These are phyloP conservation scores for Sinelater perroti DNA, from an alignment of 2,888 invertebrate genomes.

Conservation along the genomic window DNA sequence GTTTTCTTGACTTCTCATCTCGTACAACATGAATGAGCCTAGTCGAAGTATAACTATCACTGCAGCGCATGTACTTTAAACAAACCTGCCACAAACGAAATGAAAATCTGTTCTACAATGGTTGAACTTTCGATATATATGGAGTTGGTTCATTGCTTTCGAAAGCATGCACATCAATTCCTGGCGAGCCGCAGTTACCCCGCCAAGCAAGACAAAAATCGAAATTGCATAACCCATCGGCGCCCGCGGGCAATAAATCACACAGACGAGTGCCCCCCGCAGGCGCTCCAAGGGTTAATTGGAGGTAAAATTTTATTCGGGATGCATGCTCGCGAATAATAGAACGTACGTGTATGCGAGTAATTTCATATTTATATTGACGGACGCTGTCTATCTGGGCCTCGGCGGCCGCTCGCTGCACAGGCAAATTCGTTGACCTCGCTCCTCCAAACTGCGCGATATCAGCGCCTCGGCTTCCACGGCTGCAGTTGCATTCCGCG, in stretches of 20 bases:
- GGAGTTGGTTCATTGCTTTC: too few species aligned
- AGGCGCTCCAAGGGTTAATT: conserved; percentile 25
- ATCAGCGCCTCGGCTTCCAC: not conserved
- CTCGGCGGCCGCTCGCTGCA: conserved; percentile 19
- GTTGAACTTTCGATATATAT: too few species aligned
- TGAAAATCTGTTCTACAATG: too few species aligned
- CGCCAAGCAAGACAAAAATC: not conserved
- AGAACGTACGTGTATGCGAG: conserved; percentile 21
- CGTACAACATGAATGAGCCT: too few species aligned
- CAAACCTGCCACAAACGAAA: too few species aligned
- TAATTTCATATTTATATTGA: conserved; percentile 30
- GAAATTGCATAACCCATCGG: conserved; percentile 16
- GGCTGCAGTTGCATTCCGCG: conserved; percentile 10
- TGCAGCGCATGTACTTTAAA: too few species aligned
- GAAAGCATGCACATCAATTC: conserved; percentile 2
- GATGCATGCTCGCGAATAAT: conserved; percentile 24
- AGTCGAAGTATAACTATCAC: too few species aligned
- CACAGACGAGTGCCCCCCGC: conserved; percentile 12
- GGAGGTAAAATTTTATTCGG: conserved; percentile 32
- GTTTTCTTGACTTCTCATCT: too few species aligned
- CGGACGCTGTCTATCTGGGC: conserved; percentile 27
- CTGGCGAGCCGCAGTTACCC: not conserved
- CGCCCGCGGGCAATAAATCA: conserved; percentile 10
- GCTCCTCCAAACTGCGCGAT: not conserved
- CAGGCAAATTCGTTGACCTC: conserved; percentile 26